Conservation (phyloP, 2,113 vertebrate species). For the Proteles cristata region DNA sequence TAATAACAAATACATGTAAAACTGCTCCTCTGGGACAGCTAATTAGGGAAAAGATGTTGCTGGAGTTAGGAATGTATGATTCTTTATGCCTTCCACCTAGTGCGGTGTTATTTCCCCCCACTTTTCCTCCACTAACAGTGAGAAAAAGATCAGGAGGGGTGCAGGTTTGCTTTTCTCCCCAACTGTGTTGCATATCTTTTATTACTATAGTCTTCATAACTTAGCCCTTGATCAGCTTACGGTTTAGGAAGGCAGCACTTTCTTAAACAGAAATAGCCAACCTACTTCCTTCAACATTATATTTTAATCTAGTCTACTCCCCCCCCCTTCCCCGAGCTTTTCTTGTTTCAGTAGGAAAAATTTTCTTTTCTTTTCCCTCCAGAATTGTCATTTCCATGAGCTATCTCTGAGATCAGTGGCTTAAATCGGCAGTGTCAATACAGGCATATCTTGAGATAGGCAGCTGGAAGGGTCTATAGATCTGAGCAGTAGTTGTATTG, state of each 20-base stretch:
- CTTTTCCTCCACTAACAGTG: neutral
- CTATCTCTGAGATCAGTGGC: neutral
- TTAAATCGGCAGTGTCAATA: neutral
- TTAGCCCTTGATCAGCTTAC: neutral
- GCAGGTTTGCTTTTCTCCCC: neutral
- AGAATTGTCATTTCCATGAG: conserved; percentile 7
- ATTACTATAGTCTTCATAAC: neutral
- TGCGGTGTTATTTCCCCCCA: neutral
- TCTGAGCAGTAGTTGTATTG: neutral
- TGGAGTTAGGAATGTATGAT: neutral
- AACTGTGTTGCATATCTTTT: neutral
- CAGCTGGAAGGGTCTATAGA: neutral
- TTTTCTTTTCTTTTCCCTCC: conserved; percentile 7
- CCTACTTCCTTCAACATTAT: neutral
- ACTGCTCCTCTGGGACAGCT: neutral
- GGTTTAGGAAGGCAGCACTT: neutral
- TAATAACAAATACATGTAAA: neutral
- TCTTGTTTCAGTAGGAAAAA: neutral
- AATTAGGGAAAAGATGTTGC: conserved; percentile 12
- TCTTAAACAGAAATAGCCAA: conserved; percentile 5
- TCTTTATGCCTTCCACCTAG: conserved; percentile 29
- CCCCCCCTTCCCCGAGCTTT: neutral
- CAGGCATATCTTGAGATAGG: neutral
- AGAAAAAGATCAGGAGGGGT: neutral
- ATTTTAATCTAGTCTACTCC: neutral